Conservation (phyloP, 1,140 invertebrate genomes). For the Lucilia cuprina region DNA sequence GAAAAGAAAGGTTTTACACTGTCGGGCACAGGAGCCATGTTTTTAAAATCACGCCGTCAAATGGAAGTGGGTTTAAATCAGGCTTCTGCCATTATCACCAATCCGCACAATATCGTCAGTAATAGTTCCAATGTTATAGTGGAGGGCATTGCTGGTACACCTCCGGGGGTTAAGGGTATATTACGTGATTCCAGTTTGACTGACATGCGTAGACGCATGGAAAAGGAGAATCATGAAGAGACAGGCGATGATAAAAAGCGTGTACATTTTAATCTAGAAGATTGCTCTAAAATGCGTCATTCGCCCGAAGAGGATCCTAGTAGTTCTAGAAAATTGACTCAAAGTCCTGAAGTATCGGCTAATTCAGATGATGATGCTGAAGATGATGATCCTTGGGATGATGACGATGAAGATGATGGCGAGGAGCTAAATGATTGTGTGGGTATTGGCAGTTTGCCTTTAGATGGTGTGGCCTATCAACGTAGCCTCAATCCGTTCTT, state of each 20-base stretch:
- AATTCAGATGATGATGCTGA: slow-evolving; percentile 45
- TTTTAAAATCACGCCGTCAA: slow-evolving; percentile 68
- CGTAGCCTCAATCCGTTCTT: slow-evolving; percentile 39
- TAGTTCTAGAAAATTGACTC: slow-evolving; percentile 37
- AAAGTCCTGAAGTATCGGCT: slow-evolving; percentile 43
- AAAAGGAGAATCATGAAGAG: slow-evolving; percentile 44
- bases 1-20: slow-evolving; percentile 47
- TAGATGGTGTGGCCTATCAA: slow-evolving; percentile 27
- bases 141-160: slow-evolving; percentile 60
- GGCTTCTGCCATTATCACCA: slow-evolving; percentile 20
- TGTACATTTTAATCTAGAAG: slow-evolving; percentile 70
- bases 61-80: slow-evolving; percentile 38
- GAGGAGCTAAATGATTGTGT: slow-evolving; percentile 40
- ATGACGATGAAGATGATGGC: slow-evolving; percentile 42
- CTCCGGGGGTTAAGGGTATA: slow-evolving; percentile 69
- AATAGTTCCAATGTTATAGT: slow-evolving; percentile 22
- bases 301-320: slow-evolving; percentile 46
- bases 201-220: slow-evolving; percentile 58
- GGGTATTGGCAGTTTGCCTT: slow-evolving; percentile 8
- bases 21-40: slow-evolving; percentile 68
- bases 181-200: slow-evolving; percentile 72
- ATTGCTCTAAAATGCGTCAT: slow-evolving; percentile 45
- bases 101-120: background rate
- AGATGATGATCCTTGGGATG: slow-evolving; percentile 39
- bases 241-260: slow-evolving; percentile 73